Evolutionary conservation across 2,797 vertebrate genomes (phyloP), one percentile per base, ranked within the genome.

Genomic region (Enteromius viviparus): DNA sequence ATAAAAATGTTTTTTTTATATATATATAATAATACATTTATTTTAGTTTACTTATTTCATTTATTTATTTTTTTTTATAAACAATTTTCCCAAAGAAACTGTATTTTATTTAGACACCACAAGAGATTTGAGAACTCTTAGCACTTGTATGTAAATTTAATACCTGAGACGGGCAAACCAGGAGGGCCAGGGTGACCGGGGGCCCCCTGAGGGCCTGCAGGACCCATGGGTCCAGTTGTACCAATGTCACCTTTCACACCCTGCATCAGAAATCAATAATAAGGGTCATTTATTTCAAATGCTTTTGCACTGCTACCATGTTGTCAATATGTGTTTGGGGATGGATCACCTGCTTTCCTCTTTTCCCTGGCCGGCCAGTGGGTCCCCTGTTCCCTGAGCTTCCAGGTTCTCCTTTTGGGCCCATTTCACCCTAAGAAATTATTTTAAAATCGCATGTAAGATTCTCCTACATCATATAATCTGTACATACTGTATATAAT

Each of bases 331-430:
- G 49, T 10, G 4, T 26, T 77, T 47, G 7, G 5, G 7, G 32
- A 70, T 78, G 37, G 85, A 90, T 89, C 93, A 99, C 98, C 93
- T 97, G 97, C 92, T 99, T 99, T 80, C 98, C 98, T 93, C 98
- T 94, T 91, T 99, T 99, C 76, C 98, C 98, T 15, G 98, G 98
- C 90, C 97, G 95, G 82, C 98, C 98, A 0, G 96, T 98, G 58
- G 98, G 97, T 88, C 98, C 98, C 92, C 98, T 95, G 91, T 96
- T 96, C 89, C 98, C 98, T 72, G 96, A 93, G 55, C 92, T 92
- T 83, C 98, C 98, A 68, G 96, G 93, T 79, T 98, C 97, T 86
- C 98, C 98, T 89, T 99, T 99, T 9, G 98, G 98, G 89, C 98
- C 98, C 97, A 99, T 96, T 93, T 99, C 98, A 87, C 98, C 98